Base-by-base conservation (phyloP, 2,888 invertebrate species). In the Pemphredon lugubris region DNA sequence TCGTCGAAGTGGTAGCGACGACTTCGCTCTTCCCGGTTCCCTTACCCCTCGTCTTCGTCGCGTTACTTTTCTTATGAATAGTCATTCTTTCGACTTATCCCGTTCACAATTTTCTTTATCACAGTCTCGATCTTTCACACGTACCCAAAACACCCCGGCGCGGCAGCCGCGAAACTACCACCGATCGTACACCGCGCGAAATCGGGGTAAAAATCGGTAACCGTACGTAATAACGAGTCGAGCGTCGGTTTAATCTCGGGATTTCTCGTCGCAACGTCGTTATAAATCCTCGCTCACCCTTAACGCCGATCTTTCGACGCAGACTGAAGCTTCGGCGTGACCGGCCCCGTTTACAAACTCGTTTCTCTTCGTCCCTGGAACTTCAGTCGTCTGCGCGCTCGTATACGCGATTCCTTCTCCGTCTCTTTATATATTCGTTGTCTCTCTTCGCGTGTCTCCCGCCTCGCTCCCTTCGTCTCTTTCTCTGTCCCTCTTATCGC, bases 341-440 rank as follows among this genome's bases (percentile, higher is more conserved):
- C 48, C 70, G 65, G 47, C 48, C 60, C 54, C 65, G 76, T 79
- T 77, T 50, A 59, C 59, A 71, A 78, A 79, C 81, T 75, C 79
- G 65, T 79, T 73, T 61, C 73, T 73, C 65, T 44, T 55, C 59
- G 60, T 48, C 55, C 39, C 42, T 14, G 53, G n/a, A 30, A 40
- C 21, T 37, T 50, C n/a, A n/a, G n/a, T n/a, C n/a, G n/a, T n/a
- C 20, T 48, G 32, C 55, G 48, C 14, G 21, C 30, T 39, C 23
- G 45, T 57, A 53, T 44, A 30, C 57, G 53, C 39, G 48, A n/a
- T n/a, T n/a, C n/a, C n/a, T n/a, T 26, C 26, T 26, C 26, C 7
- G 26, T 26, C 26, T 5, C 26, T 26, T 3, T 26, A 3, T 26
- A 5, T 37, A 34, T 45, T 30, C 39, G 39, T 26, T 51, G 42